Base-by-base conservation (phyloP, 2,113 vertebrate genomes). In the Oxygymnocypris stewartii region DNA sequence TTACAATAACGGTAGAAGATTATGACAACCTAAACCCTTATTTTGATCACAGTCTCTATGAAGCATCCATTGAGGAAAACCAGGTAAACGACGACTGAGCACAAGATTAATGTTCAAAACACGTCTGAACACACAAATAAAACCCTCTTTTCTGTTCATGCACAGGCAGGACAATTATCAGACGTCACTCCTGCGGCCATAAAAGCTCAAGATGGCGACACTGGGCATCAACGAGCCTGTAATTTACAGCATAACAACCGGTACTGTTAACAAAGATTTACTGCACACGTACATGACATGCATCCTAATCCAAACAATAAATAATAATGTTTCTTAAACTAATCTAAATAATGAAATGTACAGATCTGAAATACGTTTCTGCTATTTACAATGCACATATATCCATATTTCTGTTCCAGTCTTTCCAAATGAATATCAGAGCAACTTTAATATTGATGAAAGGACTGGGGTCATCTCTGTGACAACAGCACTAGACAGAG, bases 1-100 rank as follows among this genome's bases (percentile, higher is more conserved):
- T 94, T 47, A 35, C 80, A 84, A 93, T 96, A 20, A 37, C 12
- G 0, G 86, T 96, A 0, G 0, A 81, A 31, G 96, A 96, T 85
- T 95, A 91, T 73, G 96, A 96, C 61, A 96, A 96, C 6, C 0
- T 95, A 87, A 94, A 95, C 86, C 96, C 96, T 0, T 95, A 92
- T 88, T 96, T 96, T 91, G 91, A 37, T 69, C 94, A 91, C 59
- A 91, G 23, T 0, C 0, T 92, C 13, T 96, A 96, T 81, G 76
- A 69, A 4, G 94, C 94, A 23, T 86, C 23, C 8, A 93, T 96
- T 86, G 59, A 1, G 25, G 96, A 96, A 90, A 90, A 94, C 16
- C 11, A 94, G 92, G 96, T 95, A 91, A 92, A 89, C 75, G 5
- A 85, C 20, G 2, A n/a, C 13, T 20, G 20, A 76, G 2, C 42